Evolutionary conservation across 23 tunicate genomes (phyloP).

Genomic region (Styela plicata): DNA sequence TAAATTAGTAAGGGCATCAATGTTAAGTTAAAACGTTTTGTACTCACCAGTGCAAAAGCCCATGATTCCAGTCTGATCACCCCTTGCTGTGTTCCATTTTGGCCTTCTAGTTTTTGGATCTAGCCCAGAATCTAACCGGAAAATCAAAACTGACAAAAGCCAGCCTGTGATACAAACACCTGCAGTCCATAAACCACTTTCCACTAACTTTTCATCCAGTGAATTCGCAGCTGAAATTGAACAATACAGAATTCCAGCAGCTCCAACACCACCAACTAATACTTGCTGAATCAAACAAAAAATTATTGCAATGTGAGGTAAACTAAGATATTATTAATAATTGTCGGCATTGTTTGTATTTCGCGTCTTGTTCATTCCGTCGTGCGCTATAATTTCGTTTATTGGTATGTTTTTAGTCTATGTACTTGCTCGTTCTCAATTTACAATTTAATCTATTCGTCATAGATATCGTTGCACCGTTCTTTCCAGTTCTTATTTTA

Average conservation of each 20-base stretch:
- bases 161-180: background rate
- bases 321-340: background rate
- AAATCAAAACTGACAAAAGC: slow-evolving; percentile 35
- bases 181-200: background rate
- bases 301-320: background rate
- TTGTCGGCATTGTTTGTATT: too few species aligned
- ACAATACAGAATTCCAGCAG: slow-evolving; percentile 13
- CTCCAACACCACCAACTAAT: slow-evolving; percentile 40
- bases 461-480: too few species aligned
- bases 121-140: slow-evolving; percentile 46
- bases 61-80: slow-evolving; percentile 76
- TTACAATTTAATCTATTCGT: too few species aligned
- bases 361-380: too few species aligned
- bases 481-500: too few species aligned
- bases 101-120: slow-evolving; percentile 44
- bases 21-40: too few species aligned
- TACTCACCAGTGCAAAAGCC: slow-evolving; percentile 88
- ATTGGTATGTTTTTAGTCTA: too few species aligned
- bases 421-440: too few species aligned
- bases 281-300: slow-evolving; percentile 35
- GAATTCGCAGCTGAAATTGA: slow-evolving; percentile 19
- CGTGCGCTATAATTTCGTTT: too few species aligned
- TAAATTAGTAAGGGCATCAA: too few species aligned
- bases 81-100: slow-evolving; percentile 78
- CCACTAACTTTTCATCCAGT: slow-evolving; percentile 34